Percentiles rank a stretch among this genome's conserved stretches.
Evolutionary conservation across 1,140 invertebrate genomes (phyloP).

Genomic region (Zelostemma sp.): DNA sequence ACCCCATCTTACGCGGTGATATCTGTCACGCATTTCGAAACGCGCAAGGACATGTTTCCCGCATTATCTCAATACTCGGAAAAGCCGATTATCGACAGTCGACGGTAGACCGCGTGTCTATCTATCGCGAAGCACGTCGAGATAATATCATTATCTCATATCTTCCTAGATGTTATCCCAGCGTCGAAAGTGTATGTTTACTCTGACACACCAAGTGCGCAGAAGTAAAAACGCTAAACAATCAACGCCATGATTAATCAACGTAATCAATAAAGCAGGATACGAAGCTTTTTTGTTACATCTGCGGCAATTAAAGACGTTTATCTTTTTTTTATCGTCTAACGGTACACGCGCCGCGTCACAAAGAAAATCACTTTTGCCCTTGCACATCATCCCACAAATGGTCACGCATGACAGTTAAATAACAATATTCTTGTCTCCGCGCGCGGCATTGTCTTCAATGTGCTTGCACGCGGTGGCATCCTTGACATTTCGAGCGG

Average conservation of each 20-base stretch:
- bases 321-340: background rate
- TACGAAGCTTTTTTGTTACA: too few relatives aligned
- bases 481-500: slow-evolving; percentile 66
- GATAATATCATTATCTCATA: too few relatives aligned
- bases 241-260: background rate
- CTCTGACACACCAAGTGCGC: too few relatives aligned
- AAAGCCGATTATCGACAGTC: slow-evolving; percentile 34
- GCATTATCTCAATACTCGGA: slow-evolving; percentile 24
- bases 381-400: slow-evolving; percentile 19
- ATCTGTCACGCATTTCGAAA: background rate
- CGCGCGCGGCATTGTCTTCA: slow-evolving; percentile 43
- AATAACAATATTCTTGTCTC: slow-evolving; percentile 50
- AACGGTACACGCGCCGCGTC: background rate
- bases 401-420: slow-evolving; percentile 42
- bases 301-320: background rate
- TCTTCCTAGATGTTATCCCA: too few relatives aligned
- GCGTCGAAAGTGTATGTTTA: too few relatives aligned
- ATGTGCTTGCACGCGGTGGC: slow-evolving; percentile 47
- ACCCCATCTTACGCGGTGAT: too few relatives aligned
- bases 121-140: slow-evolving; percentile 20
- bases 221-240: too few relatives aligned
- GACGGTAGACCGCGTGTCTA: slow-evolving; percentile 48
- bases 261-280: too few relatives aligned
- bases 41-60: background rate
- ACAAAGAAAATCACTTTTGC: slow-evolving; percentile 9